These are phyloP conservation scores for Spinus pinus DNA, from an alignment of 2,797 vertebrate species.

Conservation along the genomic window DNA sequence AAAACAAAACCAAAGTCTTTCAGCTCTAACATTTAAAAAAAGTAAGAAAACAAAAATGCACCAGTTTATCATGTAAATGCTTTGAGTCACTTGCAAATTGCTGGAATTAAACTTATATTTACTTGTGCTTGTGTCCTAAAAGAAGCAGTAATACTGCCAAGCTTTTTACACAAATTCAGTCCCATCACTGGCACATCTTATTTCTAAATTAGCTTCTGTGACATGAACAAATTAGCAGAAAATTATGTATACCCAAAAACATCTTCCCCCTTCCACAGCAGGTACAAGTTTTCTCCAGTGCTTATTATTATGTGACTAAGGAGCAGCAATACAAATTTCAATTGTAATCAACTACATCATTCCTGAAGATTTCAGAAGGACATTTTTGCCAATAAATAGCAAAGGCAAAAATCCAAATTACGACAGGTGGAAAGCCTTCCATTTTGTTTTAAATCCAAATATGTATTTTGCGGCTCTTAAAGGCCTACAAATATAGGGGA, in stretches of 20 bases:
- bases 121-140: background rate
- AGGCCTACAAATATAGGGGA: background rate
- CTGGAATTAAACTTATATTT: background rate
- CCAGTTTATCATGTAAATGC: background rate
- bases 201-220: background rate
- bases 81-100: background rate
- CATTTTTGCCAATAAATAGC: background rate
- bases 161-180: background rate
- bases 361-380: background rate
- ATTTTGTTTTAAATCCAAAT: background rate
- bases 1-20: slow-evolving; percentile 14
- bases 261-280: background rate
- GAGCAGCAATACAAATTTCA: background rate
- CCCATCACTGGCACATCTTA: background rate
- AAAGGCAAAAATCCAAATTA: background rate
- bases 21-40: background rate
- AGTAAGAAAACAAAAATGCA: background rate
- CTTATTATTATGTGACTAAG: background rate
- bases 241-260: background rate
- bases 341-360: background rate
- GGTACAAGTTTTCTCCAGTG: background rate
- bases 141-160: background rate
- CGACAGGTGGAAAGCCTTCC: background rate
- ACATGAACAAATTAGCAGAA: background rate
- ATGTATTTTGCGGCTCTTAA: background rate